Conservation (phyloP, 2,888 invertebrate genomes). For the Seira sanloemensis region DNA sequence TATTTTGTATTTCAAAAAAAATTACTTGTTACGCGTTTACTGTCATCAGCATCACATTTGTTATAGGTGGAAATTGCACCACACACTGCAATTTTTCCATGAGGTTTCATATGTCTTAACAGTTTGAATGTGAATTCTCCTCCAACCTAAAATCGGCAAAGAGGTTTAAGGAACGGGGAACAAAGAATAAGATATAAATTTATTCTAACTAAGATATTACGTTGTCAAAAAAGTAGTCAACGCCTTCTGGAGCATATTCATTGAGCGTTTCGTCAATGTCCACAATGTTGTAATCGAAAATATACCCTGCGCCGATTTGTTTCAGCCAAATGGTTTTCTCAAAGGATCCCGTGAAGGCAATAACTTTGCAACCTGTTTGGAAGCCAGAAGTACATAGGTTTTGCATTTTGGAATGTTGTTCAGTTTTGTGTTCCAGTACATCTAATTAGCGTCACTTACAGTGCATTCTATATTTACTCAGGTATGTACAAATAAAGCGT, state of each 20-base stretch:
- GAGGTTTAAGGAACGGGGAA: background rate
- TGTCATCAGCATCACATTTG: slow-evolving; percentile 8
- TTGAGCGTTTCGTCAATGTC: slow-evolving; percentile 39
- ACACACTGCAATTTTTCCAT: slow-evolving; percentile 50
- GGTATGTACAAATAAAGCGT: too few relatives aligned
- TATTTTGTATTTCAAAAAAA: slow-evolving; percentile 13
- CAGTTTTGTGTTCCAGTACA: too few relatives aligned
- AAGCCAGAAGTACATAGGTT: too few relatives aligned
- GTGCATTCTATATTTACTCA: too few relatives aligned
- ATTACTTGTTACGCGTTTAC: slow-evolving; percentile 22
- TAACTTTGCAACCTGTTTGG: slow-evolving; percentile 50
- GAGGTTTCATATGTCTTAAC: slow-evolving; percentile 37
- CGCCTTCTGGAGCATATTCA: slow-evolving; percentile 58
- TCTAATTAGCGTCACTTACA: too few relatives aligned
- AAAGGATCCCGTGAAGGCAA: slow-evolving; percentile 49
- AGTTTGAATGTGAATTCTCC: slow-evolving; percentile 51
- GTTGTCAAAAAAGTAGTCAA: slow-evolving; percentile 64
- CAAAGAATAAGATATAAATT: background rate
- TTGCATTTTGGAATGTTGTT: too few relatives aligned
- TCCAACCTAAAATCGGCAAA: slow-evolving; percentile 51
- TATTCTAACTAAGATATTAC: slow-evolving; percentile 18
- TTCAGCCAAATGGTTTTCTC: slow-evolving; percentile 58
- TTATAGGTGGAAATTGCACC: slow-evolving; percentile 55
- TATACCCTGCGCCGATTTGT: slow-evolving; percentile 46
- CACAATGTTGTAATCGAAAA: slow-evolving; percentile 57